Percentiles rank a stretch among this genome's conserved stretches.
phyloP scores from a whole-genome alignment of 2,797 vertebrate species.

The Poeciliopsis turneri region DNA sequence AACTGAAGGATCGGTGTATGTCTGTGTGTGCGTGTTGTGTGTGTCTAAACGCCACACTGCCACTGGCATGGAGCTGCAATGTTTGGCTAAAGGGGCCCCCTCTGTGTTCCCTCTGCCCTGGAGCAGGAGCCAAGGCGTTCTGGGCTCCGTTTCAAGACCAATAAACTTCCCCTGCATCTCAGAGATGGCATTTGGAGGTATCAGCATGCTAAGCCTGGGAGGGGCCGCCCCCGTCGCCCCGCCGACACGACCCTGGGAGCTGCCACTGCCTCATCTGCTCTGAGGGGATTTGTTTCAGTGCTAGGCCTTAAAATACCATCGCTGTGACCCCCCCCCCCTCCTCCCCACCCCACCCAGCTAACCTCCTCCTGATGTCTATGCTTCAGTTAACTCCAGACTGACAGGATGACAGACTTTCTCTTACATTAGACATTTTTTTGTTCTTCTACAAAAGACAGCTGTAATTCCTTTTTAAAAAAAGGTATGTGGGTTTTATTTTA shows the following conservation, averaged over 20 bases:
- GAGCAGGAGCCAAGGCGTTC: slow-evolving; percentile 73
- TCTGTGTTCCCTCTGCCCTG: slow-evolving; percentile 66
- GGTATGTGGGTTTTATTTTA: slow-evolving; percentile 3
- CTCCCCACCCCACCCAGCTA: neutral
- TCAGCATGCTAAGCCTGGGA: slow-evolving; percentile 75
- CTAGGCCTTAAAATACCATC: slow-evolving; percentile 73
- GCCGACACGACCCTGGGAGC: slow-evolving; percentile 69
- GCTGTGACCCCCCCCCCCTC: slow-evolving; percentile 10
- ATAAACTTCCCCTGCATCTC: slow-evolving; percentile 78
- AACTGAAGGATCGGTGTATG: slow-evolving; percentile 34
- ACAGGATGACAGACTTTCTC: slow-evolving; percentile 51
- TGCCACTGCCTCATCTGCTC: slow-evolving; percentile 69
- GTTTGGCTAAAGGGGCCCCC: slow-evolving; percentile 70
- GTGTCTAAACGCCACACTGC: slow-evolving; percentile 19
- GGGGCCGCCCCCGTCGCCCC: slow-evolving; percentile 63
- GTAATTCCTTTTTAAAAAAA: neutral
- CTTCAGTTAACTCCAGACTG: slow-evolving; percentile 45
- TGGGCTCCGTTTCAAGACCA: slow-evolving; percentile 77
- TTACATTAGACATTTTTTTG: slow-evolving; percentile 17
- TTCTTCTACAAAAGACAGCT: slow-evolving; percentile 5
- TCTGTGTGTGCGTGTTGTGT: slow-evolving; percentile 5
- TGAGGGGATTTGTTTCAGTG: slow-evolving; percentile 71
- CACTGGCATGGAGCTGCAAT: slow-evolving; percentile 66
- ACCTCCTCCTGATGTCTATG: slow-evolving; percentile 23
- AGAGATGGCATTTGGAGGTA: slow-evolving; percentile 80